These are phyloP conservation scores for Zapus hudsonius DNA, from an alignment of 2,113 vertebrate species.

Conservation along the genomic window DNA sequence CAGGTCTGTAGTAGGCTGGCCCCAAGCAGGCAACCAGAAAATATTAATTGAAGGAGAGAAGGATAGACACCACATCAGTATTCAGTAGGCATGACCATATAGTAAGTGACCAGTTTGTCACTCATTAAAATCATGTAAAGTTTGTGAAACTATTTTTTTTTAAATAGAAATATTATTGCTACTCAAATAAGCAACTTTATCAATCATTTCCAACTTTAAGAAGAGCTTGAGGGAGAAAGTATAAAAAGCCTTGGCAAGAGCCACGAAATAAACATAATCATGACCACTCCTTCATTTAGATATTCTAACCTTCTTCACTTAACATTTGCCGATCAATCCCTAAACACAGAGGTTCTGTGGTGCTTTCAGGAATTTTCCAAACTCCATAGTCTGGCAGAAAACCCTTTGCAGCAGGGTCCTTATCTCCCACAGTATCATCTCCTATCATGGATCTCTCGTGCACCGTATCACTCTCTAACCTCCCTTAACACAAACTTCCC, in stretches of 20 bases:
- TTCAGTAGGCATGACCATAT: conserved; percentile 5
- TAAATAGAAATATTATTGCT: conserved; percentile 6
- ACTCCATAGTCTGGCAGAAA: neutral
- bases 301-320: neutral
- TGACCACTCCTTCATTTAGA: neutral
- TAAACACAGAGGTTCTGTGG: neutral
- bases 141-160: neutral
- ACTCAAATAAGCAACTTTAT: conserved; percentile 3
- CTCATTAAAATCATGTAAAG: conserved; percentile 43
- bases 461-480: too few relatives aligned
- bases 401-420: neutral
- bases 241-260: neutral
- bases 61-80: too few relatives aligned
- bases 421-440: neutral
- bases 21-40: neutral
- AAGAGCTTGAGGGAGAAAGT: conserved; percentile 12
- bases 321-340: neutral
- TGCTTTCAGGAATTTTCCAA: neutral
- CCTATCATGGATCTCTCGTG: neutral
- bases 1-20: neutral
- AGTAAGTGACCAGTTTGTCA: conserved; percentile 38
- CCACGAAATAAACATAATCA: neutral
- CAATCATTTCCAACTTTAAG: conserved; percentile 33
- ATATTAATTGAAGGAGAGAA: conserved; percentile 31
- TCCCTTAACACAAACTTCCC: neutral